A percentile compares a stretch with the other conserved stretches of the same genome.
Evolutionary conservation across 1,140 invertebrate genomes (phyloP).

Genomic region (Cherax destructor): DNA sequence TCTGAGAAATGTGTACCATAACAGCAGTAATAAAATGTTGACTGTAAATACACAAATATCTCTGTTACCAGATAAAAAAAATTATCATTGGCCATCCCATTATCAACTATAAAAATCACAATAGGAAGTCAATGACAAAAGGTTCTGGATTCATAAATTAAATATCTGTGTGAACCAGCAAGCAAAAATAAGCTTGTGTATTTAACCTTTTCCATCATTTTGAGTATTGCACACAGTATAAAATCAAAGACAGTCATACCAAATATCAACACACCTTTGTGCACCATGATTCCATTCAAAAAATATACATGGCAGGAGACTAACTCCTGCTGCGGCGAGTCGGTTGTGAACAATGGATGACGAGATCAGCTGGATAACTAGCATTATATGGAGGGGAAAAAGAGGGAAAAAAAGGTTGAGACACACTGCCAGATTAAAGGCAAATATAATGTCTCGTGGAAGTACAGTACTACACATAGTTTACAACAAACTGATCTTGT

Average conservation of each 20-base stretch:
- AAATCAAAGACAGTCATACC: conserved; percentile 1
- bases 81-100: background rate
- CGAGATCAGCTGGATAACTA: conserved; percentile 39
- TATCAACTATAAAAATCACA: background rate
- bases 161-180: background rate
- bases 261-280: background rate
- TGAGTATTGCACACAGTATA: background rate
- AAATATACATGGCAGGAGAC: conserved; percentile 37
- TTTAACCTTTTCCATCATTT: background rate
- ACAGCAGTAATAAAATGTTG: background rate
- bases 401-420: background rate
- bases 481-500: conserved; percentile 5
- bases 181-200: background rate
- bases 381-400: conserved; percentile 22
- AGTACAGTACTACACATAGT: conserved; percentile 23
- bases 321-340: conserved; percentile 55
- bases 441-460: conserved; percentile 2
- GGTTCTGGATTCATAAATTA: background rate
- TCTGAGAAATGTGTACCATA: conserved; percentile 6
- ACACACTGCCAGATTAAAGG: background rate
- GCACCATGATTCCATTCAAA: conserved; percentile 9
- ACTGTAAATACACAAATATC: background rate
- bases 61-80: background rate
- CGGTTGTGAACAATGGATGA: conserved; percentile 14
- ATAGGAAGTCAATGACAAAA: background rate